Evolutionary conservation across 2,888 invertebrate genomes (phyloP).

Genomic region (Drosophila sordidapex): DNA sequence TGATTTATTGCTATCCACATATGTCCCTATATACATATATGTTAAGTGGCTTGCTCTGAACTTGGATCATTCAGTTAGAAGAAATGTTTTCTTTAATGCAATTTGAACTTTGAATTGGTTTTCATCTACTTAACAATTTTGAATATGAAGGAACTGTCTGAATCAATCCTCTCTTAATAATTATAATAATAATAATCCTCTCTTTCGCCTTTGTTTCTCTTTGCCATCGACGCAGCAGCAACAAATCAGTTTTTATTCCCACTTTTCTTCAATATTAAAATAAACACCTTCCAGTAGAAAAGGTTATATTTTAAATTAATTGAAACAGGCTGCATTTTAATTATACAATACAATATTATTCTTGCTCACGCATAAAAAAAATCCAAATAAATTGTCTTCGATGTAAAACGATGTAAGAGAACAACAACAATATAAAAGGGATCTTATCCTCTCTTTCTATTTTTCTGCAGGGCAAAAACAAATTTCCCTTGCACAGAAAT

Average conservation of each 20-base stretch:
- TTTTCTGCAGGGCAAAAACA: too few relatives aligned
- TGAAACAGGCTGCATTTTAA: background rate
- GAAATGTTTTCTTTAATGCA: background rate
- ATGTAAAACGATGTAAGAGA: too few relatives aligned
- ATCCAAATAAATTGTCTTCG: too few relatives aligned
- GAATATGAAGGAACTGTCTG: background rate
- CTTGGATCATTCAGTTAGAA: background rate
- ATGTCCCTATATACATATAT: background rate
- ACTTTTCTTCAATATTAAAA: background rate
- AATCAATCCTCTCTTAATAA: background rate
- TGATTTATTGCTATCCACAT: constrained; percentile 29
- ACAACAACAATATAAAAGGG: too few relatives aligned
- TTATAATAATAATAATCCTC: background rate
- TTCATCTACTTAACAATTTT: background rate
- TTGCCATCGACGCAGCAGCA: background rate
- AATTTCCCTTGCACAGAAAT: too few relatives aligned
- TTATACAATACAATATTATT: too few relatives aligned
- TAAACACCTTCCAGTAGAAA: background rate
- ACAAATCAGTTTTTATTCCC: background rate
- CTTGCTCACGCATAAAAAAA: too few relatives aligned
- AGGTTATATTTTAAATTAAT: background rate
- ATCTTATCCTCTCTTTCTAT: too few relatives aligned
- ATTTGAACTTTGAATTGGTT: background rate
- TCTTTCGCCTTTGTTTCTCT: background rate
- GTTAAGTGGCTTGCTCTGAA: background rate